Evolutionary conservation across 1,140 invertebrate species (phyloP), one percentile per base, ranked within the genome.

Genomic region (Aphelenchoides fujianensis): DNA sequence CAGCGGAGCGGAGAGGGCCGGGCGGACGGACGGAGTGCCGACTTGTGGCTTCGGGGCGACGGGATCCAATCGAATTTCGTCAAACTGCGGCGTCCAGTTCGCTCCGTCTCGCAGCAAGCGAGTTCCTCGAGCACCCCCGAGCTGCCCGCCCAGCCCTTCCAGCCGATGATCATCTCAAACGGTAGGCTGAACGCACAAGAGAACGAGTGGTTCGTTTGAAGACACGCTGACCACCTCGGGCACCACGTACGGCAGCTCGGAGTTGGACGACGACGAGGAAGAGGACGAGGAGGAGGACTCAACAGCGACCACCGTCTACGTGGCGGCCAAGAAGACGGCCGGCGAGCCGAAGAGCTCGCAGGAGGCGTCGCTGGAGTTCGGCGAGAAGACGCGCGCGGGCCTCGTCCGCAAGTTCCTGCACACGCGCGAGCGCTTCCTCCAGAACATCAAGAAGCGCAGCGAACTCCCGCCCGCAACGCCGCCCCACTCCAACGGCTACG

Each of bases 221-320:
- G 63, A 48, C 27, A 66, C 63, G n/a, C 31, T 66, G 32, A 66
- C 63, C n/a, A 48, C 19, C 36, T 66, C 63, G 12, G 63, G 63
- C 27, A 66, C 63, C 19, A 66, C 63, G 16, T 36, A 34, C 63
- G 31, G 63, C 27, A 37, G 36, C 31, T 66, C 63, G 19, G n/a
- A 16, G 27, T 34, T 36, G 27, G n/a, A n/a, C n/a, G 63, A 66
- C 36, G 32, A n/a, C n/a, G 59, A 61, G 2, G 59, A 66, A 23
- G n/a, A 16, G 19, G 63, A 66, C 34, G 28, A 66, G 12, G 32
- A 34, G 63, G 63, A 66, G 2, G n/a, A n/a, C 1, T 66, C 63
- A 16, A 35, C 12, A 12, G 63, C 32, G 0, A 66, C 63, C n/a
- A 66, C 63, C 16, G 32, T 66, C 7, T 66, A 66, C 53, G 16